Conservation (phyloP, 2,797 vertebrate genomes). For the Amniataba percoides region DNA sequence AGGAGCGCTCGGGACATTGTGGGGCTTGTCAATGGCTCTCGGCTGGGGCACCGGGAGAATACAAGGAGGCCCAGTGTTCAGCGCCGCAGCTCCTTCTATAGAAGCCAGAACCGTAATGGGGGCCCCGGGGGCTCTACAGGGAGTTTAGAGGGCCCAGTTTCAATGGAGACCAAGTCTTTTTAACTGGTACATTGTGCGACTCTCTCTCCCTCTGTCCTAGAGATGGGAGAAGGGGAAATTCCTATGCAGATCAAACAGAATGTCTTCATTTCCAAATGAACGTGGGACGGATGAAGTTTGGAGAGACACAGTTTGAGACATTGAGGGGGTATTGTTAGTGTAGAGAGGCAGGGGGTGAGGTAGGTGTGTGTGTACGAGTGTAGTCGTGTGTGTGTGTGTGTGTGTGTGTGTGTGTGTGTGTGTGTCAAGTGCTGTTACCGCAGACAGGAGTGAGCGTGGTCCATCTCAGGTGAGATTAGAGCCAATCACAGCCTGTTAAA, state of each 20-base stretch:
- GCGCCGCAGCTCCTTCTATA: conserved; percentile 77
- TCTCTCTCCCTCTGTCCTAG: conserved; percentile 68
- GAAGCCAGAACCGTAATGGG: conserved; percentile 74
- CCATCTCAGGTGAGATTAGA: conserved; percentile 82
- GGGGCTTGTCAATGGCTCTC: conserved; percentile 82
- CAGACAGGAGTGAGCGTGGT: conserved; percentile 38
- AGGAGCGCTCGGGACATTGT: conserved; percentile 82
- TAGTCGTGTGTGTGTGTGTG: conserved; percentile 27
- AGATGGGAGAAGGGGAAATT: conserved; percentile 78
- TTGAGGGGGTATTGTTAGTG: conserved; percentile 57
- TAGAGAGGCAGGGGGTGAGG: conserved; percentile 33
- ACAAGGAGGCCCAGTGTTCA: conserved; percentile 86
- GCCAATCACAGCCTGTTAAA: conserved; percentile 83
- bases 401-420: conserved; percentile 28
- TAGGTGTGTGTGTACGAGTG: conserved; percentile 45
- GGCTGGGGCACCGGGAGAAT: conserved; percentile 76
- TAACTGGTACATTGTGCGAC: conserved; percentile 75
- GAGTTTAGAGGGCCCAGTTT: conserved; percentile 80
- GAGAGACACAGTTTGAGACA: conserved; percentile 63
- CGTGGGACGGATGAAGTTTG: conserved; percentile 56
- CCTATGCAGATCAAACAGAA: conserved; percentile 83
- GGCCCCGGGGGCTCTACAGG: conserved; percentile 75
- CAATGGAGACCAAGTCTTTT: conserved; percentile 78
- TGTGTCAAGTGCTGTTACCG: conserved; percentile 54
- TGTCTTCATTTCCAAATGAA: conserved; percentile 79